Evolutionary conservation across 2,797 vertebrate species (phyloP), one percentile per base, ranked within the genome.

Genomic region (Eleutherodactylus coqui): DNA sequence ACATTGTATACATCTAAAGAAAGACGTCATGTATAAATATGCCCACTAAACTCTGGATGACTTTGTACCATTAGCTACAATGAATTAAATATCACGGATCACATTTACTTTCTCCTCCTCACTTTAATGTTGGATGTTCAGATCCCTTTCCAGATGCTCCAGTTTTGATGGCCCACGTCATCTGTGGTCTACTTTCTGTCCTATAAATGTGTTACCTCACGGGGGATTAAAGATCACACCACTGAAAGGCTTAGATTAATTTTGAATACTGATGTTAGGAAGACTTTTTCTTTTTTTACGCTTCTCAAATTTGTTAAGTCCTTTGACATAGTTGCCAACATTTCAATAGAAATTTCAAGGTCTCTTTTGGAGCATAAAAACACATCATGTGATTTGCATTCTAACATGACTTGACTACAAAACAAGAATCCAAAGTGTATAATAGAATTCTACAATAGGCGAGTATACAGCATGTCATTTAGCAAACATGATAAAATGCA

Each of bases 241-340:
- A 36, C 29, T 67, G 45, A 67, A 69, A 14, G 32, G 60, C 43
- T 69, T 49, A 51, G 45, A 69, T 82, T 70, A 51, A 32, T 70
- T 70, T 4, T 70, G 62, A 82, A 70, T 69, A 29, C 47, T 51
- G 47, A 64, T 19, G 19, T 82, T 27, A 70, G 32, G 1, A 81
- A 70, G 19, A 27, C 17, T 38, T 38, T 70, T 34, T 53, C 17
- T 38, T 38, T 70, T 34, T 53, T 81, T 82, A 45, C n/a, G 62
- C 62, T 51, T 82, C 64, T 82, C 27, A 70, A 16, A 36, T 69
- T 82, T 38, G 29, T 51, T 69, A 82, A 36, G 49, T 82, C 62
- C 5, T 70, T 82, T 67, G 29, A 82, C 62, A 82, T 82, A 69
- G 79, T 69, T 70, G 79, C 45, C 79, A 82, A 82, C 45, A 53